Conservation (phyloP, 2,113 vertebrate genomes). For the Nipponia nippon region DNA sequence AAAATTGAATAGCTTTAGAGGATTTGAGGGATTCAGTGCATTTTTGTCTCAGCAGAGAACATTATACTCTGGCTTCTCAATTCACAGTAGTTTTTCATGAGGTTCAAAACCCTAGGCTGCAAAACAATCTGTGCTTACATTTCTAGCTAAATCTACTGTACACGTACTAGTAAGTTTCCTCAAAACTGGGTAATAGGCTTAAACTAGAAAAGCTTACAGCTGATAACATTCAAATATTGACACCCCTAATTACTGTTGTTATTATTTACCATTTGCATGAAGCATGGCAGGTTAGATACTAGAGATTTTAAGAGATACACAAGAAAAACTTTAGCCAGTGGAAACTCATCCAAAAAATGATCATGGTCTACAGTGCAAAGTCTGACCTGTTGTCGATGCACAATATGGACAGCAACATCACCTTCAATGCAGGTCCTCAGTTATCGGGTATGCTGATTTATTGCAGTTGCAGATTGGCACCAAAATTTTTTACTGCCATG, state of each 20-base stretch:
- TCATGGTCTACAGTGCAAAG: neutral
- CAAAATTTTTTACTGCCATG: neutral
- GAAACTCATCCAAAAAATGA: neutral
- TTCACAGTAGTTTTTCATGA: neutral
- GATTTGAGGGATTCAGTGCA: neutral
- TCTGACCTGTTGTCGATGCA: fast-evolving
- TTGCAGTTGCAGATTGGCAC: neutral
- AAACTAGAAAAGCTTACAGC: neutral
- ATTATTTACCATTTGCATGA: neutral
- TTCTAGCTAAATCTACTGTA: neutral
- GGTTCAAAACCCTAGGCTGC: neutral
- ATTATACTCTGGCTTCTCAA: neutral
- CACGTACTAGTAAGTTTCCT: neutral
- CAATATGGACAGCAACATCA: neutral
- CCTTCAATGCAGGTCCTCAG: neutral
- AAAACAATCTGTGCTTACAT: neutral
- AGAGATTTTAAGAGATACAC: neutral
- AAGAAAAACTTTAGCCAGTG: neutral
- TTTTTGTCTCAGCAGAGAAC: neutral
- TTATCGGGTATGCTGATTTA: neutral
- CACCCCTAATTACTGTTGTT: neutral
- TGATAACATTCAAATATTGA: neutral
- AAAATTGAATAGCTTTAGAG: neutral
- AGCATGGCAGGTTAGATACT: neutral
- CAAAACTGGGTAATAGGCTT: neutral